Evolutionary conservation across 2,113 vertebrate genomes (phyloP), one percentile per base, ranked within the genome.

Genomic region (Ammospiza nelsoni): DNA sequence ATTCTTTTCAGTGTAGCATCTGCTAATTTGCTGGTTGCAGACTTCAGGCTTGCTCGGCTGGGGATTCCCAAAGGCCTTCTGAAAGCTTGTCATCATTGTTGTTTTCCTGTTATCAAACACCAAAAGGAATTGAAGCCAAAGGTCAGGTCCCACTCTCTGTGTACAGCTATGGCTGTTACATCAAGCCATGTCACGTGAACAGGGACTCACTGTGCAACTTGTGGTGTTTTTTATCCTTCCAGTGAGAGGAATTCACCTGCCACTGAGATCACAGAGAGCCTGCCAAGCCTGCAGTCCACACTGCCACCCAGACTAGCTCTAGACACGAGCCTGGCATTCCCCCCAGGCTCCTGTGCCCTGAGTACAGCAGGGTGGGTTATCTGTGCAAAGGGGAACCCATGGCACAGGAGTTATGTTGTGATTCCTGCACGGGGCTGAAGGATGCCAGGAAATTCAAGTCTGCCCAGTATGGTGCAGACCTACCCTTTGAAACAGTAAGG

Each of bases 341-440:
- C n/a, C 6, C 33, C 78, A 61, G 51, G 16, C 14, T 48, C 23
- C 22, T 0, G 0, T 24, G 61, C 41, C 52, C 25, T 52, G 61
- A 65, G 10, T 39, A 23, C 69, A 72, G 55, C 43, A 19, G 33
- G 49, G 27, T 19, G 1, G 27, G 12, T 39, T 52, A 12, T 49
- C 75, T 76, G 51, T 84, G 58, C 48, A 78, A 55, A 52, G 39
- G 11, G 22, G 24, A 25, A 8, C 25, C 48, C 2, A 0, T 2
- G 1, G 65, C 76, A 54, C 10, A 2, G 17, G 39, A 78, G 6
- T 67, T 39, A 9, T 0, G 0, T 27, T 7, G 1, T 25, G 18
- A 12, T n/a, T 66, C 73, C 63, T 84, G 27, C 27, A 5, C 2
- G 5, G 25, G 41, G 65, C 35, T 89, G 14, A 73, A 61, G 1